Percentiles rank a stretch among this genome's conserved stretches.
Conservation (phyloP, 2,113 vertebrate genomes). For the Rhinopomastus cyanomelas region DNA sequence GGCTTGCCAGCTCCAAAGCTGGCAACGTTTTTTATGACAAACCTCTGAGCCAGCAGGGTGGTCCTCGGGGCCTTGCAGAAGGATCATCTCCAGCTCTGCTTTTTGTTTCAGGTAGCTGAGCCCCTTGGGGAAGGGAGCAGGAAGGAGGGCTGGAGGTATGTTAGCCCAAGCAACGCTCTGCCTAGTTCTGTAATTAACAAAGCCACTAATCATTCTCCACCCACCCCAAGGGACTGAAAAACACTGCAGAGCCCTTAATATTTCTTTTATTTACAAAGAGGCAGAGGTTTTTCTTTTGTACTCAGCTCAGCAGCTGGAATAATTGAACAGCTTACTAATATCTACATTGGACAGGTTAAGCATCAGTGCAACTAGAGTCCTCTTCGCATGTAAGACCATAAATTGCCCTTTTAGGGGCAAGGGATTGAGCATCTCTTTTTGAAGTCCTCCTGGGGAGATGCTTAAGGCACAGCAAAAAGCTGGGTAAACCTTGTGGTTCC, state of each 20-base stretch:
- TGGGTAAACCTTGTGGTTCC: background rate
- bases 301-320: constrained; percentile 22
- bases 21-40: background rate
- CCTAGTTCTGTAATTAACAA: background rate
- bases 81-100: background rate
- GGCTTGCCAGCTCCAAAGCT: background rate
- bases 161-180: background rate
- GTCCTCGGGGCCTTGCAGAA: background rate
- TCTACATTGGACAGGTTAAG: background rate
- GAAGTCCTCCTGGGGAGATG: background rate
- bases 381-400: background rate
- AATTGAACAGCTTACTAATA: constrained; percentile 1
- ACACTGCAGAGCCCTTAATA: background rate
- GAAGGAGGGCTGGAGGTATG: background rate
- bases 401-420: background rate
- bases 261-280: constrained; percentile 32
- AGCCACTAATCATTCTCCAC: background rate
- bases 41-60: background rate
- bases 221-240: background rate
- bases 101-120: background rate
- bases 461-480: background rate
- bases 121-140: background rate
- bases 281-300: background rate
- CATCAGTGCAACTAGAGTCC: background rate
- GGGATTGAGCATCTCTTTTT: background rate